Base-by-base conservation (phyloP, 2,113 vertebrate species). In the Odocoileus virginianus region DNA sequence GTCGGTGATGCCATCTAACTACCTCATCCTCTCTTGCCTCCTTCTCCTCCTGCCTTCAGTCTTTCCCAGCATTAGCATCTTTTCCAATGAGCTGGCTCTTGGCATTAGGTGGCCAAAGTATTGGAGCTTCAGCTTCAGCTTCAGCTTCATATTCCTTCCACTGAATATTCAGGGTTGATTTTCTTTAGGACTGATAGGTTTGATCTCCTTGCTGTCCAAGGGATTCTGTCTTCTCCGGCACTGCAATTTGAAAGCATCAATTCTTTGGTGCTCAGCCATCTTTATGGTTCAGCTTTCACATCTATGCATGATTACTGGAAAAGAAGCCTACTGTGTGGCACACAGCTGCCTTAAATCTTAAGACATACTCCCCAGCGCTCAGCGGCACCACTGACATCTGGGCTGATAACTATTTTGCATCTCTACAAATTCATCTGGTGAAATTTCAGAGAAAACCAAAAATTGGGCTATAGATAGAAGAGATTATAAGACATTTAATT, bases 391-490 rank as follows among this genome's bases (percentile, higher is more conserved):
- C 3, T 1, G 33, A 40, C n/a, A 40, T n/a, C 81, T 84, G 40
- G 7, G 19, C 8, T 19, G 30, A 47, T 16, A 21, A 7, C 21
- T 92, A 10, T 74, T 89, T 50, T 58, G 50, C 88, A 40, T 57
- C 36, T 87, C 50, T 83, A 30, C 9, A 93, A 76, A 47, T 50
- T 90, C 15, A 76, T 92, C 33, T 81, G n/a, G 71, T 67, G 19
- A 95, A 60, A 95, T 61, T 83, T 43, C 43, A 95, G 54, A 93
- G 60, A 76, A 88, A 95, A 82, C 27, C 30, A 89, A 91, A 57
- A 61, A 50, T 13, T 91, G 55, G 30, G 43, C 2, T 94, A 30
- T 89, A 87, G 36, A 55, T 91, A n/a, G 23, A 81, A 89, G 27
- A 93, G 47, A 83, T 10, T n/a, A 55, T 52, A 84, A 82, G 57